Evolutionary conservation across 2,888 invertebrate genomes (phyloP).

Genomic region (Plebejus argus): DNA sequence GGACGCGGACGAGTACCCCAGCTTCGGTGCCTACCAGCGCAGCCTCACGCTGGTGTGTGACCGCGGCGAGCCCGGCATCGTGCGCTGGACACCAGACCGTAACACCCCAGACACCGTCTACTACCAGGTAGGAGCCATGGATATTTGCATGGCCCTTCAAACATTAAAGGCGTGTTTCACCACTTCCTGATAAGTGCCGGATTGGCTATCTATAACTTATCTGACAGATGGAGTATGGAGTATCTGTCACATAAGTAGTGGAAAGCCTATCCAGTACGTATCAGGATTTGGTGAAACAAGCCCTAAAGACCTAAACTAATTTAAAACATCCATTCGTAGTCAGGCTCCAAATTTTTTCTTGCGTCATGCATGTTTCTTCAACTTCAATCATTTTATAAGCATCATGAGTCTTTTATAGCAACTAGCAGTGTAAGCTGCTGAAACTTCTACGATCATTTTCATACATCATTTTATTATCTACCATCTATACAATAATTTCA

Average conservation of each 20-base stretch:
- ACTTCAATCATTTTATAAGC: not conserved
- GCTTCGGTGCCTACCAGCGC: slow-evolving; percentile 95
- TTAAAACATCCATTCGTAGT: too few relatives aligned
- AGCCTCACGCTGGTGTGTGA: slow-evolving; percentile 92
- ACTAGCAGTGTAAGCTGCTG: not conserved
- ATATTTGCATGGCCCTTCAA: not conserved
- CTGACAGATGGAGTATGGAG: too few relatives aligned
- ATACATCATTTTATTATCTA: not conserved
- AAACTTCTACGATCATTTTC: not conserved
- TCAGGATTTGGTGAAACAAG: too few relatives aligned
- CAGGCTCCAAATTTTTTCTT: too few relatives aligned
- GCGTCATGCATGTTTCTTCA: too few relatives aligned
- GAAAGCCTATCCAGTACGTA: too few relatives aligned
- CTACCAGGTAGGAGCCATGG: slow-evolving; percentile 85
- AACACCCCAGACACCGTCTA: slow-evolving; percentile 95
- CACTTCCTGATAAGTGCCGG: too few relatives aligned
- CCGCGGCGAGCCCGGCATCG: slow-evolving; percentile 89
- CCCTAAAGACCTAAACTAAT: too few relatives aligned
- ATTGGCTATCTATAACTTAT: too few relatives aligned
- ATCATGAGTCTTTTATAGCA: not conserved
- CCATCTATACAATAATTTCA: not conserved
- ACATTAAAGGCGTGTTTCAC: too few relatives aligned
- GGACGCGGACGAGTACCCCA: slow-evolving; percentile 89
- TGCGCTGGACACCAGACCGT: slow-evolving; percentile 92
- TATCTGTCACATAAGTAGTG: too few relatives aligned